These are phyloP conservation scores for Agonum fuliginosum DNA, from an alignment of 2,888 invertebrate genomes.

Conservation along the genomic window DNA sequence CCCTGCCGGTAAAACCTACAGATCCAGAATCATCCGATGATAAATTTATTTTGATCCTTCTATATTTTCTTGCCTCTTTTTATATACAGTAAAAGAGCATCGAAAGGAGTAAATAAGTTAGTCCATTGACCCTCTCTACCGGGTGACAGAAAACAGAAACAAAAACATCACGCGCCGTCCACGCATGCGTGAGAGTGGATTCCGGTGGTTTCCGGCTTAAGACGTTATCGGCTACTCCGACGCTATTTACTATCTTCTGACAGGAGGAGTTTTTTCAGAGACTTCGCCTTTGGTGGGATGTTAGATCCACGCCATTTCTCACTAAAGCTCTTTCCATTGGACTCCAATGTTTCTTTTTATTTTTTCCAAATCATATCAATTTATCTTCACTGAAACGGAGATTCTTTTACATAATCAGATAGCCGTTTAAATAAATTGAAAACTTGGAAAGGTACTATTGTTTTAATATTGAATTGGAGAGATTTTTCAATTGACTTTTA, in stretches of 20 bases:
- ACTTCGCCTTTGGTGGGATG: neutral
- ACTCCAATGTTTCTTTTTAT: neutral
- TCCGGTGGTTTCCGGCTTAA: constrained; percentile 30
- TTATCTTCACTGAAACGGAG: constrained; percentile 21
- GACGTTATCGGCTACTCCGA: constrained; percentile 19
- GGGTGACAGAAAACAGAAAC: constrained; percentile 34
- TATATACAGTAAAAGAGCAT: neutral
- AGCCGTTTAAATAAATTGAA: constrained; percentile 8
- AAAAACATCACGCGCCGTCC: constrained; percentile 11
- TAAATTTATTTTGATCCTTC: constrained; percentile 7
- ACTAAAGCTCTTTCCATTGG: neutral
- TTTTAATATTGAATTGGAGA: neutral
- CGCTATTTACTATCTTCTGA: constrained; percentile 42
- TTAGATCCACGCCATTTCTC: constrained; percentile 45
- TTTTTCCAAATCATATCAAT: constrained; percentile 46
- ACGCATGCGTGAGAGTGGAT: constrained; percentile 7
- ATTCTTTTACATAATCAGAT: constrained; percentile 42
- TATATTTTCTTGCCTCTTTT: too few species aligned
- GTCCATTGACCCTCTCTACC: constrained; percentile 2
- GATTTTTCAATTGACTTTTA: neutral
- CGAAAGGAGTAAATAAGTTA: constrained; percentile 17
- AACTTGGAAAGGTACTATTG: constrained; percentile 17
- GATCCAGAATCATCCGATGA: neutral
- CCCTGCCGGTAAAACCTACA: neutral
- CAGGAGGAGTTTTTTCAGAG: neutral